phyloP scores from a whole-genome alignment of 2,888 invertebrate genomes.

The Cheilosia grossa region DNA sequence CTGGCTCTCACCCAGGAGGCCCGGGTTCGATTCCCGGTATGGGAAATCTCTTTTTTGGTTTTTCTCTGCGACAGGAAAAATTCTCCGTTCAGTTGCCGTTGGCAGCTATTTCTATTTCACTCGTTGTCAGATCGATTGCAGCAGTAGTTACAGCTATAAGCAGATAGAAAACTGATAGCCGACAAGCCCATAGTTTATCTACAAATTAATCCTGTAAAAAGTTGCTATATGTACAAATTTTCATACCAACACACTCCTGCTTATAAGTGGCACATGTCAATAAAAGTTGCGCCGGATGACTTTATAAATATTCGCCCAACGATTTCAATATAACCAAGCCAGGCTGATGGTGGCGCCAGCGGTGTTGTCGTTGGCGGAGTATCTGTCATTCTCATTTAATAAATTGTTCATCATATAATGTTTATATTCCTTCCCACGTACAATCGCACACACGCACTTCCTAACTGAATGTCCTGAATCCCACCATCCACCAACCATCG shows the following conservation, averaged over 20 bases:
- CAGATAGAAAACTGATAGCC: no score
- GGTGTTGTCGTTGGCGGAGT: constrained; percentile 2
- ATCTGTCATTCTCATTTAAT: constrained; percentile 64
- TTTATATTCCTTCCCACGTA: constrained; percentile 25
- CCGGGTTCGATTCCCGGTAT: constrained; percentile 95
- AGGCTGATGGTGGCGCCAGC: neutral
- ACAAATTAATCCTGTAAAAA: neutral
- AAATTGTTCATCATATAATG: constrained; percentile 58
- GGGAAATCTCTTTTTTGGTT: constrained; percentile 81
- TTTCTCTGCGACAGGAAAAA: no score
- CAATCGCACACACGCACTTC: constrained; percentile 39
- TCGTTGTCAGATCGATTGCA: no score
- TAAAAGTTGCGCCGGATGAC: neutral
- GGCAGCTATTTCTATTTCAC: no score
- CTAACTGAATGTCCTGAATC: constrained; percentile 54
- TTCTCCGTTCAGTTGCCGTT: neutral
- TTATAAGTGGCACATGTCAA: constrained; percentile 2
- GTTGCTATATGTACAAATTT: neutral
- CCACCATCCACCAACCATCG: constrained; percentile 14
- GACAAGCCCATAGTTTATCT: no score
- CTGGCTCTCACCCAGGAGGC: constrained; percentile 84
- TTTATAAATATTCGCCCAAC: constrained; percentile 46
- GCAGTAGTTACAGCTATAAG: no score
- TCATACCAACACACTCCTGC: neutral
- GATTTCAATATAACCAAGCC: constrained; percentile 17